These are phyloP conservation scores for Drosophila affinis DNA, from an alignment of 2,888 invertebrate genomes.

Conservation along the genomic window DNA sequence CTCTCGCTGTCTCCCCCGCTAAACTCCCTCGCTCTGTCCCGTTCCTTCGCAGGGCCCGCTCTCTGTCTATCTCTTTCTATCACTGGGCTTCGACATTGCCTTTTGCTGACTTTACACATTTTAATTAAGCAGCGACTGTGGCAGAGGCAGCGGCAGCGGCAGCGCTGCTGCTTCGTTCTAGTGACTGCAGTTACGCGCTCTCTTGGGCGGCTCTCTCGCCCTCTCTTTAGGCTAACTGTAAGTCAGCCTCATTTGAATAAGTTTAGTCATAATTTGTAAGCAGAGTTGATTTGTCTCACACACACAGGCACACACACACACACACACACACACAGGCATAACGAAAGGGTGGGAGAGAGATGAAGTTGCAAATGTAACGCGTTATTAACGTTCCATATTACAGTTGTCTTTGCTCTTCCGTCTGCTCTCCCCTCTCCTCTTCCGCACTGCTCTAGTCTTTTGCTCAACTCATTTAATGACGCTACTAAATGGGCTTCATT, in stretches of 20 bases:
- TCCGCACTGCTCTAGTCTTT: conserved; percentile 10
- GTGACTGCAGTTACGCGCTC: conserved; percentile 64
- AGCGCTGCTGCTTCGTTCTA: conserved; percentile 55
- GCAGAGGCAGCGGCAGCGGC: conserved; percentile 19
- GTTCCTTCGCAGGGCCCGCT: conserved; percentile 12
- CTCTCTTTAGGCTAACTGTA: conserved; percentile 51
- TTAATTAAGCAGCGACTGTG: conserved; percentile 73
- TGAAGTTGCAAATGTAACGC: conserved; percentile 79
- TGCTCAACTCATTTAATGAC: conserved; percentile 72
- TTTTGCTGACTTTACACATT: conserved; percentile 74
- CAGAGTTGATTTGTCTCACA: conserved; percentile 50
- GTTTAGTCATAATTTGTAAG: conserved; percentile 77
- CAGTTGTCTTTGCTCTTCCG: conserved; percentile 56
- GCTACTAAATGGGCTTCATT: conserved; percentile 80
- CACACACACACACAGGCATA: background rate
- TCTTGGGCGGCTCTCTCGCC: background rate
- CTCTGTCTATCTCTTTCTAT: conserved; percentile 24
- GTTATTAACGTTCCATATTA: conserved; percentile 79
- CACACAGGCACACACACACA: background rate
- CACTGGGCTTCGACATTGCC: conserved; percentile 41
- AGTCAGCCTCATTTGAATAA: conserved; percentile 77
- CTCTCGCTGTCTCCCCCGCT: conserved; percentile 4
- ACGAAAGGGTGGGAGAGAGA: conserved; percentile 32
- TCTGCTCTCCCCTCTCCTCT: background rate
- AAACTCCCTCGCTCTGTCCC: conserved; percentile 19